These are phyloP conservation scores for Drosophila nikananu DNA, from an alignment of 1,140 invertebrate species.

Conservation along the genomic window DNA sequence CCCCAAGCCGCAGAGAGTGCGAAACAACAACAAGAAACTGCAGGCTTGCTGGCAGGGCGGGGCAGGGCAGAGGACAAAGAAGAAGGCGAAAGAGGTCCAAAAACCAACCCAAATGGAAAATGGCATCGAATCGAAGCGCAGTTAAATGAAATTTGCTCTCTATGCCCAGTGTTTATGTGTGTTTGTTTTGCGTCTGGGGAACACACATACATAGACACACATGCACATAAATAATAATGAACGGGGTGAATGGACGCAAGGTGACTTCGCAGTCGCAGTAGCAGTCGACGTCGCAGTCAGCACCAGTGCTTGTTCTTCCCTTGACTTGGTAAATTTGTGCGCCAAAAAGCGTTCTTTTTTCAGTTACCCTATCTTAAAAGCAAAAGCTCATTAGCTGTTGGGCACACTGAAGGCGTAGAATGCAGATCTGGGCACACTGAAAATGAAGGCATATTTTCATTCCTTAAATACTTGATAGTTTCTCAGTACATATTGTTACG, in stretches of 20 bases:
- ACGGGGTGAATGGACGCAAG: constrained; percentile 77
- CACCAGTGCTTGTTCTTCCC: constrained; percentile 35
- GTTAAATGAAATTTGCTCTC: constrained; percentile 57
- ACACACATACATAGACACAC: constrained; percentile 4
- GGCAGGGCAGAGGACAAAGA: not conserved
- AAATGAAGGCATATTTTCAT: not conserved
- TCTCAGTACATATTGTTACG: not conserved
- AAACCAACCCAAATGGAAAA: constrained; percentile 77
- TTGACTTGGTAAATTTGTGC: constrained; percentile 57
- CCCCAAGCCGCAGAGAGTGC: constrained; percentile 42
- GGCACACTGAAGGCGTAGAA: not conserved
- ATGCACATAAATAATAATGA: constrained; percentile 21
- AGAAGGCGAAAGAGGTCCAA: constrained; percentile 42
- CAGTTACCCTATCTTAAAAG: constrained; percentile 1
- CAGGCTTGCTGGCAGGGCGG: not conserved
- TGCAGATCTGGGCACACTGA: not conserved
- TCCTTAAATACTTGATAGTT: not conserved
- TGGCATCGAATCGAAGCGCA: constrained; percentile 73
- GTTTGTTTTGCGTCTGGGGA: constrained; percentile 52
- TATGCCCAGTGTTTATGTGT: constrained; percentile 22
- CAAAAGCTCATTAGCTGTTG: not conserved
- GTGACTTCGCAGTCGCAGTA: constrained; percentile 29
- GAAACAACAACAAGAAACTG: constrained; percentile 30
- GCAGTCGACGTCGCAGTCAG: constrained; percentile 28
- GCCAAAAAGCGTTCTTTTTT: constrained; percentile 70